Conservation (phyloP, 1,140 invertebrate genomes). For the Saxidomus purpurata region DNA sequence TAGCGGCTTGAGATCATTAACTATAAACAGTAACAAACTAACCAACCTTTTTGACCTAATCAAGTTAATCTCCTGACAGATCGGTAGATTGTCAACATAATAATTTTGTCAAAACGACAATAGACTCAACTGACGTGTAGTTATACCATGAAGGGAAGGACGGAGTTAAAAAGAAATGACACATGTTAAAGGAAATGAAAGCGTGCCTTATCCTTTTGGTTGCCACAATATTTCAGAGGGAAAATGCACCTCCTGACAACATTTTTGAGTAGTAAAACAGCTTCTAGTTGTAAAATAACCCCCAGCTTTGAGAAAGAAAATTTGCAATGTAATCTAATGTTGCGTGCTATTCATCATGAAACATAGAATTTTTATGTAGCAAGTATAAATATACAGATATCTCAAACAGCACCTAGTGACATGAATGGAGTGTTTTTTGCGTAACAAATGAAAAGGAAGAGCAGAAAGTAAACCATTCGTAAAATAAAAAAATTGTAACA, state of each 20-base stretch:
- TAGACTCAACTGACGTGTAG: neutral
- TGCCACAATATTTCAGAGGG: too few species aligned
- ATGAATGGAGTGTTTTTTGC: too few species aligned
- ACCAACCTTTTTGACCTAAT: neutral
- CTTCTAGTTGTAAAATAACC: neutral
- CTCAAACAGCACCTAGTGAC: too few species aligned
- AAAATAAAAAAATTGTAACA: too few species aligned
- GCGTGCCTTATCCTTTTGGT: neutral
- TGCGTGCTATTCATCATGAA: neutral
- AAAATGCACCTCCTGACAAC: too few species aligned
- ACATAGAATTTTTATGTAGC: too few species aligned
- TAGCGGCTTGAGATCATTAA: neutral
- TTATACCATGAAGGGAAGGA: neutral
- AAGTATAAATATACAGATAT: too few species aligned
- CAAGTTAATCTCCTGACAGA: slow-evolving; percentile 5
- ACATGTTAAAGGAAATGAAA: neutral
- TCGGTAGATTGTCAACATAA: slow-evolving; percentile 5
- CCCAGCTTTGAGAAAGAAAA: neutral
- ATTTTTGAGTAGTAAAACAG: too few species aligned
- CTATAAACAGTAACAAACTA: slow-evolving; percentile 7
- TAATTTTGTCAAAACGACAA: slow-evolving; percentile 1
- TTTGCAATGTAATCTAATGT: neutral
- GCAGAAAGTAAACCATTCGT: too few species aligned
- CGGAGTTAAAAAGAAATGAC: neutral
- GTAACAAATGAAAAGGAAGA: too few species aligned